These are phyloP conservation scores for Brachionichthys hirsutus DNA, from an alignment of 2,113 vertebrate species.

Conservation along the genomic window DNA sequence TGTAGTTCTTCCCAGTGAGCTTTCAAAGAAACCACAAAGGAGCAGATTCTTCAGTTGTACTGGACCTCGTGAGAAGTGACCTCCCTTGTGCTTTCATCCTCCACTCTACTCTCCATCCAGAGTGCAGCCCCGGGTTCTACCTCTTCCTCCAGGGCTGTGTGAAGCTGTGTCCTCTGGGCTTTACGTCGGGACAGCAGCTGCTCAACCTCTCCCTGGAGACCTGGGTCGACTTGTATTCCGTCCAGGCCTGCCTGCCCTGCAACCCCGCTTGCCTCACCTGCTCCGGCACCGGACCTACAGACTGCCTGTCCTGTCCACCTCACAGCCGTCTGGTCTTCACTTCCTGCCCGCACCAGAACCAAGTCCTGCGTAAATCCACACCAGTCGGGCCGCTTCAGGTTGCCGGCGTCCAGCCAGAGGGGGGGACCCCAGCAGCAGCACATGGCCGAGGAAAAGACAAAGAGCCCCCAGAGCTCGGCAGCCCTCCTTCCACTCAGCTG, in stretches of 20 bases:
- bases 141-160: constrained; percentile 94
- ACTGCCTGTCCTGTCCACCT: constrained; percentile 89
- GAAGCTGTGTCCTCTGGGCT: constrained; percentile 87
- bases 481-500: constrained; percentile 71
- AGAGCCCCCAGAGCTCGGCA: constrained; percentile 30
- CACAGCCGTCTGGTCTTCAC: constrained; percentile 85
- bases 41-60: not conserved
- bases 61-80: not conserved
- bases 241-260: constrained; percentile 90
- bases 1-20: too few species aligned
- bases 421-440: constrained; percentile 18
- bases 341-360: constrained; percentile 89
- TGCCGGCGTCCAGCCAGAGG: constrained; percentile 3
- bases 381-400: constrained; percentile 38
- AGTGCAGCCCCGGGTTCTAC: constrained; percentile 91
- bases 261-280: constrained; percentile 89
- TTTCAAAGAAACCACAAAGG: too few species aligned
- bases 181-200: constrained; percentile 77
- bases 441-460: constrained; percentile 8
- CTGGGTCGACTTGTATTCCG: constrained; percentile 83
- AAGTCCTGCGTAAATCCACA: constrained; percentile 88
- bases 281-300: constrained; percentile 74
- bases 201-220: constrained; percentile 86
- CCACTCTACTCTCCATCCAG: constrained; percentile 58
- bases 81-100: not conserved